These are phyloP conservation scores for Scytalopus superciliaris DNA, from an alignment of 2,113 vertebrate species.

Conservation along the genomic window DNA sequence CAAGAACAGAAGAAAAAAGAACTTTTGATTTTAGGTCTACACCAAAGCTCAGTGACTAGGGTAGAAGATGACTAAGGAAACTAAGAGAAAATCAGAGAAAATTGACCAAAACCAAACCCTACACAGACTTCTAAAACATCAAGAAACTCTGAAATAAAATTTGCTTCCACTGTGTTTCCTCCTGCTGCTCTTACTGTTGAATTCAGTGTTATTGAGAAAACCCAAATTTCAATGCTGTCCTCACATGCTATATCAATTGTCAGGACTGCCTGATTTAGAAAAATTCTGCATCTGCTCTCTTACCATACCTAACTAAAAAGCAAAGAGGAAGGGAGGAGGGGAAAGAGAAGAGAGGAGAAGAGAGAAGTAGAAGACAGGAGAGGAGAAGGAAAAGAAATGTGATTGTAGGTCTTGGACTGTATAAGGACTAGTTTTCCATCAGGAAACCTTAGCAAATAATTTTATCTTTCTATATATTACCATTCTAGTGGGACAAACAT, in stretches of 20 bases:
- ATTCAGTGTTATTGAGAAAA: not conserved
- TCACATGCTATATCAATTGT: not conserved
- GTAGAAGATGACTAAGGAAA: not conserved
- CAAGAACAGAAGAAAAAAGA: constrained; percentile 26
- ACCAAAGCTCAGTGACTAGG: constrained; percentile 21
- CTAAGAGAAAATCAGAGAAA: constrained; percentile 29
- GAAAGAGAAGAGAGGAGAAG: rapidly evolving
- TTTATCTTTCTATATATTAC: not conserved
- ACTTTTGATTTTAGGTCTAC: constrained; percentile 42
- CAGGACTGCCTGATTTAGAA: not conserved
- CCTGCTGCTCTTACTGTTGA: constrained; percentile 8
- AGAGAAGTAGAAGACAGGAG: rapidly evolving
- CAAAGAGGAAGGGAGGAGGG: rapidly evolving
- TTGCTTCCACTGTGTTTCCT: not conserved
- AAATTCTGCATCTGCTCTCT: not conserved
- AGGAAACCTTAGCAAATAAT: not conserved
- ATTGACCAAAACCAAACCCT: constrained; percentile 19
- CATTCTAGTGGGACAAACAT: not conserved
- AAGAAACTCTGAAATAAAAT: constrained; percentile 36
- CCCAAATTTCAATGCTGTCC: not conserved
- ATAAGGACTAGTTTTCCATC: not conserved
- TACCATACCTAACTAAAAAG: not conserved
- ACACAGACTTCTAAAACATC: constrained; percentile 32
- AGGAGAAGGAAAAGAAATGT: rapidly evolving
- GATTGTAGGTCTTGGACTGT: not conserved